These are phyloP conservation scores for Leptopterna dolabrata DNA, from an alignment of 2,888 invertebrate species.

Conservation along the genomic window DNA sequence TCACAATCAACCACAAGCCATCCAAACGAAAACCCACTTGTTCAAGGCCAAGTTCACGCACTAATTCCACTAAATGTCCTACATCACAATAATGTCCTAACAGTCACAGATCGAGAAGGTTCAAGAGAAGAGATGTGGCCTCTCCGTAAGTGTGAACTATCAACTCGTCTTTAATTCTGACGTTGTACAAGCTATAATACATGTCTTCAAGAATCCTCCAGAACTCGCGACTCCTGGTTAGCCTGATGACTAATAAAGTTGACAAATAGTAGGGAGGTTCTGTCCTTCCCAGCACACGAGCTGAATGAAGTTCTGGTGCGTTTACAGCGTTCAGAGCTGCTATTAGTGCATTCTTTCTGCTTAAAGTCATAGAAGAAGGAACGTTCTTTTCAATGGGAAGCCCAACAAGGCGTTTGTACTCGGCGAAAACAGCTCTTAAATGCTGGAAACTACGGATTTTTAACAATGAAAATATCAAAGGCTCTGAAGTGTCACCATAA, in stretches of 20 bases:
- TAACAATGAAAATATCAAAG: conserved; percentile 21
- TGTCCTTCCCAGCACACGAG: conserved; percentile 20
- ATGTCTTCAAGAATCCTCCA: conserved; percentile 30
- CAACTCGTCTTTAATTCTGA: conserved; percentile 37
- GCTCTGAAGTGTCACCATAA: conserved; percentile 28
- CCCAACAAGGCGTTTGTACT: conserved; percentile 31
- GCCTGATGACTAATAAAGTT: not conserved
- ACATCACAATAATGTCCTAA: too few species aligned
- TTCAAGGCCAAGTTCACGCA: not conserved
- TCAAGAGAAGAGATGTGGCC: conserved; percentile 8
- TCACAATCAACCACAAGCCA: not conserved
- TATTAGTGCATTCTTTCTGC: not conserved
- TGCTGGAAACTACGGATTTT: conserved; percentile 31
- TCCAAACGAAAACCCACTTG: not conserved
- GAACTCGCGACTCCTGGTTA: conserved; percentile 43
- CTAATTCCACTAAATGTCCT: not conserved
- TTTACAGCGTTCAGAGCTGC: not conserved
- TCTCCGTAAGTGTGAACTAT: conserved; percentile 22
- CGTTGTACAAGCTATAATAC: conserved; percentile 14
- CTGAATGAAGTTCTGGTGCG: conserved; percentile 5
- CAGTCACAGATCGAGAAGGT: conserved; percentile 17
- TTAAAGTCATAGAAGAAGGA: conserved; percentile 23
- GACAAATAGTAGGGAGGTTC: conserved; percentile 4
- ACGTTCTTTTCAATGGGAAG: not conserved
- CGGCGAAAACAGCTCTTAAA: conserved; percentile 32